These are phyloP conservation scores for Bubalus kerabau DNA, from an alignment of 2,113 vertebrate species.

Conservation along the genomic window DNA sequence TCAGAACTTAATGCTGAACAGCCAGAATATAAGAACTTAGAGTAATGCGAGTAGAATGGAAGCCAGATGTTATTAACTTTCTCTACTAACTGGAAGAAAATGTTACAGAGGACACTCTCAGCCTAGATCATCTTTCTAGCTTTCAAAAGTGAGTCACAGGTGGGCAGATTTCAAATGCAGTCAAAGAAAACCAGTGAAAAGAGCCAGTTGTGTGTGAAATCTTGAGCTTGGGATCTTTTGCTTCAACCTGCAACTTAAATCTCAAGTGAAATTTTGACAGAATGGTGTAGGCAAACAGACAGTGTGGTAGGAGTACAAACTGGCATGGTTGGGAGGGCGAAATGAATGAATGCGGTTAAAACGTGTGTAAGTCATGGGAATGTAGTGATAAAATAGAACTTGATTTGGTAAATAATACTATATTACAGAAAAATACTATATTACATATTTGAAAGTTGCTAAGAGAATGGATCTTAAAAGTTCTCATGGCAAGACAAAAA, in stretches of 20 bases:
- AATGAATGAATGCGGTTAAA: background rate
- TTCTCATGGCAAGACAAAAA: background rate
- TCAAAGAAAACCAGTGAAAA: background rate
- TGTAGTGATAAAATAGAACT: background rate
- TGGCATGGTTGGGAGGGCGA: background rate
- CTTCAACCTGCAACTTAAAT: background rate
- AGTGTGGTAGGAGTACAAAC: background rate
- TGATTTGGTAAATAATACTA: background rate
- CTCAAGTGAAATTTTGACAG: background rate
- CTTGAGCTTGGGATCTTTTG: background rate
- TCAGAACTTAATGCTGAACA: slow-evolving; percentile 14
- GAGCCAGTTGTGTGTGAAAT: background rate
- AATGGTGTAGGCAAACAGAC: background rate
- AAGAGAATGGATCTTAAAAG: background rate
- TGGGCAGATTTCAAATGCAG: background rate
- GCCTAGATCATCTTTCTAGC: background rate
- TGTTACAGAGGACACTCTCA: background rate
- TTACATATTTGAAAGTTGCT: background rate
- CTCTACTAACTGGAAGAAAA: background rate
- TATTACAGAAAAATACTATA: background rate
- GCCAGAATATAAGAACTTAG: slow-evolving; percentile 29
- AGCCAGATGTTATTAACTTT: background rate
- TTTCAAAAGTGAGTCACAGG: background rate
- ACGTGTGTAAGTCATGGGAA: background rate
- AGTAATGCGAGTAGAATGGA: background rate